Base-by-base conservation (phyloP, 2,797 vertebrate species). In the Euthynnus affinis region DNA sequence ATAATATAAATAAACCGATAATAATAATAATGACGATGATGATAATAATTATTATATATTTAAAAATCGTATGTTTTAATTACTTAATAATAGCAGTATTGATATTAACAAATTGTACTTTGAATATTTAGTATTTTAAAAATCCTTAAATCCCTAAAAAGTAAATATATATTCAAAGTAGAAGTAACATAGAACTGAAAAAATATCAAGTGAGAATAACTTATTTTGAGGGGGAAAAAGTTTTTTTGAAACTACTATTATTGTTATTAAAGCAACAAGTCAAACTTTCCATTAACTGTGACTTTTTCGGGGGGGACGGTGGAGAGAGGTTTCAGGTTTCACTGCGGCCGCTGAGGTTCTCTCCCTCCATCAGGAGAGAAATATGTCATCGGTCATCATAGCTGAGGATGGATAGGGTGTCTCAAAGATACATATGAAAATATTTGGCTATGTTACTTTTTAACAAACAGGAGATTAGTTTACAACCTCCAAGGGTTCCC, bases 311-410 rank as follows among this genome's bases (percentile, higher is more conserved):
- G 49, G 9, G 18, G 48, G 22, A 52, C 1, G 76, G 63, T 74
- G 63, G 9, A 55, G 29, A 37, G 66, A 76, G 72, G 87, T 82
- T 80, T 91, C 57, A 49, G 77, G 84, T 92, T 92, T 90, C 87
- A 73, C 27, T 23, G 29, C 7, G 37, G 65, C 73, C 4, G 60
- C 81, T 86, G 82, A 79, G 71, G 70, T 46, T 34, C 71, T 64
- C 71, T 76, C 74, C 71, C 66, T 87, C 57, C 74, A 75, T 59
- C 70, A 74, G 57, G 68, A 85, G 81, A 74, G 68, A 87, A 86
- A 78, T 57, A 78, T 91, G 89, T 91, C 88, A 92, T 75, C 60
- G 84, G 86, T 89, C 90, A 92, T 91, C 89, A 87, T 76, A 89
- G 74, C 87, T 77, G 89, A 82, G 80, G 76, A 76, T 46, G 87